Evolutionary conservation across 2,888 invertebrate genomes (phyloP).

Genomic region (Phengaris alcon): DNA sequence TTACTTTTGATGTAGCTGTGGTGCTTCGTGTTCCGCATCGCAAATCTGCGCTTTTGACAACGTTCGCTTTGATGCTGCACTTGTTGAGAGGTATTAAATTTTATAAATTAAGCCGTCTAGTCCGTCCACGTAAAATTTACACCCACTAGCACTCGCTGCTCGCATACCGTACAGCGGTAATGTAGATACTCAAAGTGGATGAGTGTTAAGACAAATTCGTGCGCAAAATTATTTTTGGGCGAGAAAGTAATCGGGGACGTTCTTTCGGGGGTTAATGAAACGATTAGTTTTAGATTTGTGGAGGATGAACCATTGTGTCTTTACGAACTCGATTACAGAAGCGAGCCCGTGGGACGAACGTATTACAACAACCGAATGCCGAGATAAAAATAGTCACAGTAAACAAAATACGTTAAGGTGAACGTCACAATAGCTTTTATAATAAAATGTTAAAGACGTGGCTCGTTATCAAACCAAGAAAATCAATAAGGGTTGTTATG

Average conservation of each 20-base stretch:
- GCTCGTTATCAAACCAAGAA: constrained; percentile 44
- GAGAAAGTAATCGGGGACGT: constrained; percentile 59
- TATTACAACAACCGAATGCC: constrained; percentile 19
- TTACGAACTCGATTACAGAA: constrained; percentile 54
- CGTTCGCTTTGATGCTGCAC: constrained; percentile 69
- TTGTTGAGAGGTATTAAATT: constrained; percentile 65
- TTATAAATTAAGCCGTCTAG: constrained; percentile 57
- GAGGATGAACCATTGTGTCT: constrained; percentile 64
- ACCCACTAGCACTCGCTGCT: not conserved
- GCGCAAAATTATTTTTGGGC: constrained; percentile 20
- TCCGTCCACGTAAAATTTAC: constrained; percentile 48
- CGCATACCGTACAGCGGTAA: not conserved
- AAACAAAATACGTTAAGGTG: constrained; percentile 14
- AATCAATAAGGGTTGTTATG: constrained; percentile 54
- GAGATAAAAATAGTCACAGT: constrained; percentile 16
- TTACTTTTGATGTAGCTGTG: constrained; percentile 63
- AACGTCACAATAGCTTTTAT: constrained; percentile 31
- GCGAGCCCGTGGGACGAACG: constrained; percentile 48
- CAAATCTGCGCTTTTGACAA: constrained; percentile 70
- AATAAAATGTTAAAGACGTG: constrained; percentile 30
- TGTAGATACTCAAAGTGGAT: not conserved
- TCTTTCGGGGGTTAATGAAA: constrained; percentile 64
- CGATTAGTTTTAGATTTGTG: constrained; percentile 57
- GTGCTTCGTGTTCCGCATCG: constrained; percentile 61
- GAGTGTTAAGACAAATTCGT: constrained; percentile 12